These are phyloP conservation scores for Fundulus diaphanus DNA, from an alignment of 2,797 vertebrate species.

Conservation along the genomic window DNA sequence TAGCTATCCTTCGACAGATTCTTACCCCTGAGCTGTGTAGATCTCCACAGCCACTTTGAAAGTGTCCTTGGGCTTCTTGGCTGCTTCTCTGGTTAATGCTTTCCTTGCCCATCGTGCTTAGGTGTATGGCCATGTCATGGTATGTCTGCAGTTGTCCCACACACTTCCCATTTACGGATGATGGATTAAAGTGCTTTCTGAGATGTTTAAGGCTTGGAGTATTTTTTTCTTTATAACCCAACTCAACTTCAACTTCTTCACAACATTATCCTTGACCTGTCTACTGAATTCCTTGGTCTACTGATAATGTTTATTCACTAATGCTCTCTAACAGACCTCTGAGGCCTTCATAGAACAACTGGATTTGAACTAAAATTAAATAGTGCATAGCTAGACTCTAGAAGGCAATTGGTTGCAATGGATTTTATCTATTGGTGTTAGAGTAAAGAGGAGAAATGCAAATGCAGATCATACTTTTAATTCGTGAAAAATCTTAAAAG, in stretches of 20 bases:
- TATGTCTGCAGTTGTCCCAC: neutral
- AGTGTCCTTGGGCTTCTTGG: neutral
- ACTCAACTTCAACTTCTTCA: neutral
- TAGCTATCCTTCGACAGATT: neutral
- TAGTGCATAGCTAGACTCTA: neutral
- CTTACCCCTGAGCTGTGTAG: neutral
- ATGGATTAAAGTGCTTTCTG: neutral
- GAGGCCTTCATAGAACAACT: neutral
- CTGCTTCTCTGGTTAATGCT: neutral
- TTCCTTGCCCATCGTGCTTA: neutral
- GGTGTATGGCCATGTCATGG: neutral
- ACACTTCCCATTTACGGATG: too few species aligned
- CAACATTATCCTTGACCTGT: neutral
- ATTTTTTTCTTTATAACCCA: neutral
- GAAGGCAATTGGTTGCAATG: neutral
- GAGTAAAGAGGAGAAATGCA: neutral
- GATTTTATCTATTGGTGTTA: neutral
- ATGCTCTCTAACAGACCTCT: neutral
- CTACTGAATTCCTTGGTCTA: neutral
- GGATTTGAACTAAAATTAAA: neutral
- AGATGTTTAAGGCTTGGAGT: neutral
- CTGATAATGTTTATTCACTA: neutral
- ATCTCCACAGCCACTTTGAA: neutral
- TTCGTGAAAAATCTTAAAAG: neutral
- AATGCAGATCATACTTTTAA: neutral